Evolutionary conservation across 2,888 invertebrate genomes (phyloP), one percentile per base, ranked within the genome.

Genomic region (Lasioglossum leucozonium): DNA sequence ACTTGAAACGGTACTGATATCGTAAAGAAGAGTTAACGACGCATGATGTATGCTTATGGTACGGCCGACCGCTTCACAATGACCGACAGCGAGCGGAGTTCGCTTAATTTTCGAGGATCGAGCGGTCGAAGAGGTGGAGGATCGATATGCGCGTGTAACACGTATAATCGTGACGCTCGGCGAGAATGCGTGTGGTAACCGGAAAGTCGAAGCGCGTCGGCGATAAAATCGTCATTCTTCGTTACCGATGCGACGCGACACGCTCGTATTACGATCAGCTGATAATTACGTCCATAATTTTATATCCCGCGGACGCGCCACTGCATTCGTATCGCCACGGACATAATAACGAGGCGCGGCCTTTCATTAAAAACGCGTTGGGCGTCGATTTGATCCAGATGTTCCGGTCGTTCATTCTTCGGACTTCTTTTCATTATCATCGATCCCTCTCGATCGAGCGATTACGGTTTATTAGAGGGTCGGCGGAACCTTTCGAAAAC

Each of bases 171-270:
- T 30, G 78, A 42, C 71, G 65, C 55, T 78, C 71, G 58, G 65
- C 42, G 18, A 10, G 65, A 34, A 6, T 47, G 8, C 10, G 37
- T 34, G 10, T 18, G 8, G 26, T 40, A 18, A 34, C 26, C 18
- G 26, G 47, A 69, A 75, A 58, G 55, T 58, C 42, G 42, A 30
- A 55, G 13, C 47, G 34, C 34, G 11, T 62, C 26, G 40, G 18
- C n/a, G 83, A 85, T 80, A 75, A 80, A 85, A 72, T 65, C 71
- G 77, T 77, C 76, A 11, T 74, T 77, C 72, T 30, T 62, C 67
- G 18, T 80, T 79, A 84, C 81, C 75, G 77, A 58, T 18, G 51
- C 34, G 58, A 30, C 34, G 30, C 40, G 26, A 30, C 26, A n/a
- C 26, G 44, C 0, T 4, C 44, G 10, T 55, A 44, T 77, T 77